Percentiles rank a stretch among this genome's conserved stretches.
Evolutionary conservation across 2,113 vertebrate genomes (phyloP).

Genomic region (Lagenorhynchus albirostris): DNA sequence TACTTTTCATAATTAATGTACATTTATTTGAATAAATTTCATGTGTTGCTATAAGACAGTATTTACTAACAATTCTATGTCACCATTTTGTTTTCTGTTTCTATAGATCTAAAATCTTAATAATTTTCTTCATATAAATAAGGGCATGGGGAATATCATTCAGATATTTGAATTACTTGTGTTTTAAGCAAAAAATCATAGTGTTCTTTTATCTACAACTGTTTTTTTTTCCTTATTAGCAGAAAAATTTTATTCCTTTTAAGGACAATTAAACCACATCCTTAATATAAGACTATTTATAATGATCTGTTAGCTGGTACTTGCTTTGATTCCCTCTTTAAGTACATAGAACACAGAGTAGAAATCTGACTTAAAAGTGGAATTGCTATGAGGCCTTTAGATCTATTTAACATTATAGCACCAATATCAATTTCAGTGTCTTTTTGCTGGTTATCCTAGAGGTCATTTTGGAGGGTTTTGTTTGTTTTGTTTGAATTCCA

Average conservation of each 20-base stretch:
- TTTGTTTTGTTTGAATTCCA: background rate
- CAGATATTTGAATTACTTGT: background rate
- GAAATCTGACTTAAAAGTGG: background rate
- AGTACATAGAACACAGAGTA: background rate
- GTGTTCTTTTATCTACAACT: background rate
- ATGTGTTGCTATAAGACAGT: background rate
- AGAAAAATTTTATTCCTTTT: background rate
- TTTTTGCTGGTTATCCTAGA: background rate
- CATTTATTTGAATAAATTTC: background rate
- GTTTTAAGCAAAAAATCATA: background rate
- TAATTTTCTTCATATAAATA: background rate
- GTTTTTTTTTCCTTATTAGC: background rate
- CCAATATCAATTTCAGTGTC: background rate
- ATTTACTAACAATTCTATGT: background rate
- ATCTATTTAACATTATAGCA: background rate
- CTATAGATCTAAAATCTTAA: background rate
- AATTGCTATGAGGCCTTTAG: background rate
- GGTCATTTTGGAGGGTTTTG: background rate
- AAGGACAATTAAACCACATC: background rate
- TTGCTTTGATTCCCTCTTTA: background rate
- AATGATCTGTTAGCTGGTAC: background rate
- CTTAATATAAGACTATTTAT: background rate
- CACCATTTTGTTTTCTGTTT: background rate
- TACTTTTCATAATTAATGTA: background rate
- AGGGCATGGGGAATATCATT: background rate